Base-by-base conservation (phyloP, 2,797 vertebrate genomes). In the Pagetopsis macropterus region DNA sequence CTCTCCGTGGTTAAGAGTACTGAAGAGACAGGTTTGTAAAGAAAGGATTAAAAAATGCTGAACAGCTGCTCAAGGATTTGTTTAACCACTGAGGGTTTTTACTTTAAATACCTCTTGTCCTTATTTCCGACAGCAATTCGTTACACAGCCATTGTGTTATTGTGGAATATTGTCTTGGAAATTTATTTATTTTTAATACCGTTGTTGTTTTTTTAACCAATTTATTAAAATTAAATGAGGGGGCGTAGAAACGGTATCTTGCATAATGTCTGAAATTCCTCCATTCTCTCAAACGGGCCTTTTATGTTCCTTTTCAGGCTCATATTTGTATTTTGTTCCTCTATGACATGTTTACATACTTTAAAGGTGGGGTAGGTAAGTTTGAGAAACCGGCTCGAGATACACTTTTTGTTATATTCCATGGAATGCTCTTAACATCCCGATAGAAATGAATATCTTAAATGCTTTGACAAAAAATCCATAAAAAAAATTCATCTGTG, bases 21-120 rank as follows among this genome's bases (percentile, higher is more conserved):
- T 45, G 16, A 83, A 57, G 46, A 78, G 54, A 79, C 33, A 55
- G 23, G 51, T 60, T 78, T 69, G 57, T 70, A 50, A 79, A 76
- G 54, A 70, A 11, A 44, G 62, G 52, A 70, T 78, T 74, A 33
- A 65, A 81, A 64, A 85, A 41, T 66, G 43, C 37, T 1, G 21
- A 64, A 71, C 62, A 74, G 69, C 73, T 81, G 59, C 55, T 70
- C 9, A 4, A 14, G 10, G 62, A 58, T 21, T 21, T 70, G 27
- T 63, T 12, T 27, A 60, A 45, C 31, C 63, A 56, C 66, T 27
- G 9, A 59, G 5, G 12, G 19, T 46, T 64, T 16, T 51, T 15
- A 15, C 33, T 40, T 44, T 12, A 56, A 11, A 57, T 45, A n/a
- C 13, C 7, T 52, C 33, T 62, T 27, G 2, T 48, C 41, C 40